These are phyloP conservation scores for Hippopotamyrus pictus DNA, from an alignment of 2,797 vertebrate species.

Conservation along the genomic window DNA sequence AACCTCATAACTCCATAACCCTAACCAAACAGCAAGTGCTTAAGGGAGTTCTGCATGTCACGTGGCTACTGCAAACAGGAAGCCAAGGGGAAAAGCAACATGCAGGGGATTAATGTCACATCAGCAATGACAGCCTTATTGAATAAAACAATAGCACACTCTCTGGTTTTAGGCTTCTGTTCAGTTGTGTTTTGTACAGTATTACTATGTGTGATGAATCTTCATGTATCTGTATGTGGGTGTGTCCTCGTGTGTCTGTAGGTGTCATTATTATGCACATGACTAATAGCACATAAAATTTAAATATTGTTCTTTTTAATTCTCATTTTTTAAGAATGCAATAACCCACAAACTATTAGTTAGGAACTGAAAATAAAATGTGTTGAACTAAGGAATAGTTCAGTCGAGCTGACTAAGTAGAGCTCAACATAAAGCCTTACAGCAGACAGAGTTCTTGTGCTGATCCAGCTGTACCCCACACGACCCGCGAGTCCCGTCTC, in stretches of 20 bases:
- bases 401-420: not conserved
- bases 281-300: not conserved
- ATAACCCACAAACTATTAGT: not conserved
- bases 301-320: not conserved
- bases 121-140: not conserved
- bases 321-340: not conserved
- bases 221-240: not conserved
- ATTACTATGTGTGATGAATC: not conserved
- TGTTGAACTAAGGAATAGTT: not conserved
- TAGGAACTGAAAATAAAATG: not conserved
- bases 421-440: not conserved
- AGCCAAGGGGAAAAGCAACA: not conserved
- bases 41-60: not conserved
- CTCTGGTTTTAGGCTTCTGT: not conserved
- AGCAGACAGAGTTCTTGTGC: not conserved
- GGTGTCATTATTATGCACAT: not conserved
- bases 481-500: not conserved
- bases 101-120: not conserved
- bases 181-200: not conserved
- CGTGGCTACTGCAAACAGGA: not conserved
- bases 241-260: not conserved
- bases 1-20: not conserved
- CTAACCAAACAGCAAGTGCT: not conserved
- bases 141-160: not conserved
- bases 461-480: not conserved